These are phyloP conservation scores for Polypedilum pembai DNA, from an alignment of 1,140 invertebrate genomes.

Conservation along the genomic window DNA sequence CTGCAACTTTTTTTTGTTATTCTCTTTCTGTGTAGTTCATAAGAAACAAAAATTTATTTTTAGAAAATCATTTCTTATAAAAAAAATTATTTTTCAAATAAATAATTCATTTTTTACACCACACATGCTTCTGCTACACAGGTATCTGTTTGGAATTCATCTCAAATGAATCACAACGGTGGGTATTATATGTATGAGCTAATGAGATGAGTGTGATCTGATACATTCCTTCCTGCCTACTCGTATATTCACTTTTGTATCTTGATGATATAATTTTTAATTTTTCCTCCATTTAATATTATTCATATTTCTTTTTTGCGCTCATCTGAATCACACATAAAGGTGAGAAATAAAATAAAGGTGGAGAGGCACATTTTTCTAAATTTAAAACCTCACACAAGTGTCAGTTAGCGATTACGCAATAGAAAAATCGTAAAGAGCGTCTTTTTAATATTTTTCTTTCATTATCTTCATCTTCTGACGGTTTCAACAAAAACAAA, in stretches of 20 bases:
- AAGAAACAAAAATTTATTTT: background rate
- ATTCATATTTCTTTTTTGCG: background rate
- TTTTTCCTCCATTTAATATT: background rate
- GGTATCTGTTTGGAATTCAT: background rate
- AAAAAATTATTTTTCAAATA: conserved; percentile 20
- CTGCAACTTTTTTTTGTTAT: conserved; percentile 3
- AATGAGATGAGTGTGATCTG: background rate
- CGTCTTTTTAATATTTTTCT: too few species aligned
- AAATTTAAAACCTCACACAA: background rate
- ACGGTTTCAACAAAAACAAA: too few species aligned
- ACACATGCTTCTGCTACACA: background rate
- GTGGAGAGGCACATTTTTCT: background rate
- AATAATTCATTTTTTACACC: background rate
- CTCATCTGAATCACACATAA: background rate
- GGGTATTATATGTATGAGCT: background rate
- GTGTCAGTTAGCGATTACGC: too few species aligned
- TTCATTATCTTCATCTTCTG: too few species aligned
- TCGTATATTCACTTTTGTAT: too few species aligned
- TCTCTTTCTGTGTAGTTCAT: background rate
- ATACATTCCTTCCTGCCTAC: background rate
- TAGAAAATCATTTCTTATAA: background rate
- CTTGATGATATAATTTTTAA: background rate
- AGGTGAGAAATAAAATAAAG: conserved; percentile 1
- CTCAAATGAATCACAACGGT: background rate
- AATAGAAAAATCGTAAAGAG: too few species aligned